These are phyloP conservation scores for Chrysogorgia sp. DNA, from an alignment of 92 coral and sea anemone species.

Conservation along the genomic window DNA sequence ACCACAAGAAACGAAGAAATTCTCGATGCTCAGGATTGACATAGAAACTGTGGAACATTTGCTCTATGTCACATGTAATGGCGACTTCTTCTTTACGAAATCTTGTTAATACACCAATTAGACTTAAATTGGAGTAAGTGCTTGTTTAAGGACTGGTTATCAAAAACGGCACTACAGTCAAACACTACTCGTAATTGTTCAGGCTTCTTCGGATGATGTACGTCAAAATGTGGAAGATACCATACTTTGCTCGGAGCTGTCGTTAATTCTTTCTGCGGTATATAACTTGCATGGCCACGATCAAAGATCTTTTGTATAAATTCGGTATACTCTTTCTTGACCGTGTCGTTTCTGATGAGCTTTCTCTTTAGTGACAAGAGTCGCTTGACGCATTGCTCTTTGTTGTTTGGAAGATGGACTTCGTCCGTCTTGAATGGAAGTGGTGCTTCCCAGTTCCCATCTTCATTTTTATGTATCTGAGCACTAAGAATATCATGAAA, in stretches of 20 bases:
- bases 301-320: slow-evolving; percentile 59
- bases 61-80: no score
- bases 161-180: slow-evolving; percentile 61
- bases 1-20: slow-evolving; percentile 45
- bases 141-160: slow-evolving; percentile 46
- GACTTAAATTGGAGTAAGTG: slow-evolving; percentile 51
- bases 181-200: slow-evolving; percentile 56
- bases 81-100: no score
- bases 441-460: slow-evolving; percentile 63
- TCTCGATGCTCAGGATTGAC: slow-evolving; percentile 38
- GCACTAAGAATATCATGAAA: slow-evolving; percentile 46
- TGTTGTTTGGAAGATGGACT: slow-evolving; percentile 50
- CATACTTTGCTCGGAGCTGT: slow-evolving; percentile 52
- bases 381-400: slow-evolving; percentile 42
- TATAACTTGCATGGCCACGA: slow-evolving; percentile 52
- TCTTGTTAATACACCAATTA: no score
- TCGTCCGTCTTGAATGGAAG: slow-evolving; percentile 60
- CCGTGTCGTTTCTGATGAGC: neutral
- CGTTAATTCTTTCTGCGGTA: slow-evolving; percentile 22
- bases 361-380: slow-evolving; percentile 50
- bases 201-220: slow-evolving; percentile 53
- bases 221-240: slow-evolving; percentile 61
- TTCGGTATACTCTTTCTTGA: slow-evolving; percentile 40
- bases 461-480: slow-evolving; percentile 54
- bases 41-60: slow-evolving; percentile 36